These are phyloP conservation scores for Glomeris maerens DNA, from an alignment of 1,140 invertebrate genomes.

Conservation along the genomic window DNA sequence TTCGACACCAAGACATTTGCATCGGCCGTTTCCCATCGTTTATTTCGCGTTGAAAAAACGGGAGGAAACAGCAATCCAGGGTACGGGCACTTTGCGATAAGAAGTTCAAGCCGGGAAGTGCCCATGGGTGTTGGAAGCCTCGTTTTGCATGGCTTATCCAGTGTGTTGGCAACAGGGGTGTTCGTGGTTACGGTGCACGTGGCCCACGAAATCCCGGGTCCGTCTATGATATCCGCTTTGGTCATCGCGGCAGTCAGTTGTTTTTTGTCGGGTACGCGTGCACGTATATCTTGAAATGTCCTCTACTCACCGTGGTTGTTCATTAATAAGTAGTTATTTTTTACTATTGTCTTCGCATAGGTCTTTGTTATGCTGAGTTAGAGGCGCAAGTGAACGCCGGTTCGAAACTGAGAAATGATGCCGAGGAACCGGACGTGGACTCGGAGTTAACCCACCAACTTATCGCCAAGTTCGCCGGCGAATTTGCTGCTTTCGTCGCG, in stretches of 20 bases:
- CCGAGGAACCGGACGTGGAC: no score
- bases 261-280: constrained; percentile 21
- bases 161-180: not conserved
- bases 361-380: not conserved
- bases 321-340: not conserved
- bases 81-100: not conserved
- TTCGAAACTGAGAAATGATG: no score
- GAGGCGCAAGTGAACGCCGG: no score
- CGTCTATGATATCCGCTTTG: constrained; percentile 29
- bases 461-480: not conserved
- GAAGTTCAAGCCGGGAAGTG: not conserved
- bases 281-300: not conserved
- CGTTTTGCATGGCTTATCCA: not conserved
- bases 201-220: constrained; percentile 29
- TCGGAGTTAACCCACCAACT: not conserved
- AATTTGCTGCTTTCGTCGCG: constrained; percentile 15
- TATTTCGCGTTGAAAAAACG: not conserved
- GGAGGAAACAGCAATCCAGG: not conserved
- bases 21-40: not conserved
- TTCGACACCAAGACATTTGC: not conserved
- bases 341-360: not conserved
- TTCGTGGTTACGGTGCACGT: constrained; percentile 23
- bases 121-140: not conserved
- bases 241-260: constrained; percentile 30
- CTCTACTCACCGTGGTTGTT: not conserved